phyloP scores from a whole-genome alignment of 2,888 invertebrate species.

The Pammene aurita region DNA sequence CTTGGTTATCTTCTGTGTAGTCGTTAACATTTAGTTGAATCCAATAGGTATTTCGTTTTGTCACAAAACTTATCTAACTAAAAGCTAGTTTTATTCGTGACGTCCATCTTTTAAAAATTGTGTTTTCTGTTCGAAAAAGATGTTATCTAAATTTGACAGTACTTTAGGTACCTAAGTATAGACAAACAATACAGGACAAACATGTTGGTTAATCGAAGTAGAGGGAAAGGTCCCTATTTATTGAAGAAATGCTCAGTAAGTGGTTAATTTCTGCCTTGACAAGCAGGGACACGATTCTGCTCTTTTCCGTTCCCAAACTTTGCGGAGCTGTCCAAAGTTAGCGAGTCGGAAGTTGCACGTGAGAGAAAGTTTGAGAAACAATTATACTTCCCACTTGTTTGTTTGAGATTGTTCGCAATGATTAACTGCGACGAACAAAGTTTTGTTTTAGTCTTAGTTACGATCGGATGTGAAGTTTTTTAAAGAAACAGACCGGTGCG shows the following conservation, averaged over 20 bases:
- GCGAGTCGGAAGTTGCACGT: slow-evolving; percentile 18
- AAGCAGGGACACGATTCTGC: slow-evolving; percentile 23
- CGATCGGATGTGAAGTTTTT: not conserved
- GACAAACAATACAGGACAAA: not conserved
- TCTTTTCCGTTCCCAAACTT: slow-evolving; percentile 24
- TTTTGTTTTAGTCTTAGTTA: slow-evolving; percentile 10
- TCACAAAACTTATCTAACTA: too few species aligned
- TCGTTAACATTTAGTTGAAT: too few species aligned
- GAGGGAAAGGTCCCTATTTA: slow-evolving; percentile 8
- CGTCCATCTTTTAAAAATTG: too few species aligned
- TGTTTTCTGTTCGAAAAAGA: not conserved
- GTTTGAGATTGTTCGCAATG: slow-evolving; percentile 19
- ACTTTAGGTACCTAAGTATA: too few species aligned
- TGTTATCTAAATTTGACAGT: not conserved
- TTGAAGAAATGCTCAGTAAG: slow-evolving; percentile 11
- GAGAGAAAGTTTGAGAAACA: slow-evolving; percentile 28
- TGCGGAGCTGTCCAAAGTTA: slow-evolving; percentile 26
- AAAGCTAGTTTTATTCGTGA: too few species aligned
- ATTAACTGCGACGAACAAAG: slow-evolving; percentile 13
- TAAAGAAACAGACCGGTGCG: not conserved
- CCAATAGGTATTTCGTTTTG: too few species aligned
- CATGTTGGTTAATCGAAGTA: slow-evolving; percentile 11
- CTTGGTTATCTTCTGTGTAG: too few species aligned
- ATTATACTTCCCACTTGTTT: slow-evolving; percentile 28
- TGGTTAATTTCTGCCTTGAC: slow-evolving; percentile 26